Base-by-base conservation (phyloP, 2,797 vertebrate species). In the Eupleurogrammus muticus region DNA sequence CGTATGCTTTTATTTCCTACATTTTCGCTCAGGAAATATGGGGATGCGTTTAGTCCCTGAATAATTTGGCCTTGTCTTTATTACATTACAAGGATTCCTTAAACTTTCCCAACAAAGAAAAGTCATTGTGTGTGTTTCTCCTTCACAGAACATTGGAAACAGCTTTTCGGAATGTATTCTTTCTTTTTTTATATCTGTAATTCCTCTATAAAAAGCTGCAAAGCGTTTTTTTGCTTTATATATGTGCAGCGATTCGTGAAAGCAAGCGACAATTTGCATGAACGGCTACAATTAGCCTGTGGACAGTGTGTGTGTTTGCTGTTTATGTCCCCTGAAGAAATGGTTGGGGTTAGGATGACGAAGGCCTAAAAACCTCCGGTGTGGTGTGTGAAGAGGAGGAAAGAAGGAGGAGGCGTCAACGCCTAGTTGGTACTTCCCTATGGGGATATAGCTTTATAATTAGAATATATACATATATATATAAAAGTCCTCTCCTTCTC, bases 241-340 rank as follows among this genome's bases (percentile, higher is more conserved):
- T 28, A 28, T 28, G n/a, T n/a, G n/a, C n/a, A n/a, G n/a, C n/a
- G n/a, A n/a, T n/a, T n/a, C n/a, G n/a, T n/a, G n/a, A n/a, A n/a
- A n/a, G n/a, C n/a, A n/a, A n/a, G n/a, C n/a, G n/a, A n/a, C n/a
- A n/a, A n/a, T n/a, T n/a, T n/a, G n/a, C n/a, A n/a, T n/a, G n/a
- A n/a, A n/a, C n/a, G n/a, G n/a, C n/a, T n/a, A n/a, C n/a, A n/a
- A n/a, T n/a, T n/a, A n/a, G n/a, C 6, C 28, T 28, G 3, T 28
- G 28, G 28, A 28, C 28, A 3, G 28, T 28, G 28, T 28, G 28
- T 28, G 28, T 28, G 28, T 28, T 28, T 81, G 62, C 55, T 77
- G 79, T 83, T 82, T 82, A 81, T 77, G 69, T 75, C 78, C 82
- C 79, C 75, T 87, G 79, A 82, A 87, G 80, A 81, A 79, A 80